Evolutionary conservation across 1,140 invertebrate genomes (phyloP).

Genomic region (Heliconius hermathena): DNA sequence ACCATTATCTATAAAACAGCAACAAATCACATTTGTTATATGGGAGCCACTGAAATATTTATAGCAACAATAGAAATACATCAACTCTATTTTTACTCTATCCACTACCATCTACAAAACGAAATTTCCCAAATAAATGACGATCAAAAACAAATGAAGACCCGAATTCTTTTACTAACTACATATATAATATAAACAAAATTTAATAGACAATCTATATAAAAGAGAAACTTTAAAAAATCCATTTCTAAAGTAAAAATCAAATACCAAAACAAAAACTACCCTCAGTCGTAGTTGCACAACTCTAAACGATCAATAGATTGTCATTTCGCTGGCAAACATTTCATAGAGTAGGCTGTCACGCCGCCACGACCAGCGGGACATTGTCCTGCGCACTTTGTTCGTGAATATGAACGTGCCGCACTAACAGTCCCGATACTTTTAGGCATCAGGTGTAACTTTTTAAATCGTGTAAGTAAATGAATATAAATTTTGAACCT

Average conservation of each 20-base stretch:
- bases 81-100: too few relatives aligned
- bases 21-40: too few relatives aligned
- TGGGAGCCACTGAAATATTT: too few relatives aligned
- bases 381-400: conserved; percentile 12
- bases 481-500: conserved; percentile 7
- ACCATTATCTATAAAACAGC: too few relatives aligned
- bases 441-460: conserved; percentile 13
- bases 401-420: neutral
- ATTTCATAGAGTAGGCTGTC: conserved; percentile 16
- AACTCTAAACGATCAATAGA: neutral
- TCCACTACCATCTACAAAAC: too few relatives aligned
- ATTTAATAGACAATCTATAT: too few relatives aligned
- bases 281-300: neutral
- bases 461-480: neutral
- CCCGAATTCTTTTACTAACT: too few relatives aligned
- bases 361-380: neutral
- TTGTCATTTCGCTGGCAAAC: conserved; percentile 14
- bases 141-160: too few relatives aligned
- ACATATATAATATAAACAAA: too few relatives aligned
- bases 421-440: conserved; percentile 11
- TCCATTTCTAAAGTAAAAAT: neutral
- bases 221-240: neutral
- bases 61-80: too few relatives aligned
- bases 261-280: neutral
- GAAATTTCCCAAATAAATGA: too few relatives aligned